A percentile compares a stretch with the other conserved stretches of the same genome.
These are phyloP conservation scores for Panurus biarmicus DNA, from an alignment of 2,113 vertebrate species.

Conservation along the genomic window DNA sequence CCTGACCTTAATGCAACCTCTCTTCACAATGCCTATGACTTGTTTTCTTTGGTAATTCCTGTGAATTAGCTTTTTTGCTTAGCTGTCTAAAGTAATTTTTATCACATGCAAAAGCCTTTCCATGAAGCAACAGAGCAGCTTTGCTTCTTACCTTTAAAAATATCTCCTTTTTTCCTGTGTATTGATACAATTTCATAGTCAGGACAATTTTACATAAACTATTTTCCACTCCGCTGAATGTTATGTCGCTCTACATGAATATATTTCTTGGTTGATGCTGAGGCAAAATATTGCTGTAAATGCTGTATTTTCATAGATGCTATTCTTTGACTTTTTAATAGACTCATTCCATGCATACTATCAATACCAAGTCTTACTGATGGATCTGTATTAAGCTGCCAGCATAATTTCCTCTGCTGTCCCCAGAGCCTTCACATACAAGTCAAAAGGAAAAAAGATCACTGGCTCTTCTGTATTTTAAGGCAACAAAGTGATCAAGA, in stretches of 20 bases:
- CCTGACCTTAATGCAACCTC: conserved; percentile 17
- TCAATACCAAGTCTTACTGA: background rate
- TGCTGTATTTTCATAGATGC: conserved; percentile 33
- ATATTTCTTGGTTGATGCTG: conserved; percentile 35
- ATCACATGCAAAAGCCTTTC: background rate
- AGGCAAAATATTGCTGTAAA: conserved; percentile 40
- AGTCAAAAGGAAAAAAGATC: background rate
- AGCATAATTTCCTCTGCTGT: background rate
- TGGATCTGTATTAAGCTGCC: background rate
- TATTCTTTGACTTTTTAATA: conserved; percentile 30
- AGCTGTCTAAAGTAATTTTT: conserved; percentile 46
- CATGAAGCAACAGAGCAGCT: background rate
- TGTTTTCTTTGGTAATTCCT: conserved; percentile 41
- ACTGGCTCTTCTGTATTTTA: background rate
- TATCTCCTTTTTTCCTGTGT: background rate
- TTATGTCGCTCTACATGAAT: conserved; percentile 36
- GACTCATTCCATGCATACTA: conserved; percentile 17
- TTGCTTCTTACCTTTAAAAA: conserved; percentile 17
- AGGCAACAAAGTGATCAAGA: background rate
- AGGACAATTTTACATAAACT: conserved; percentile 54
- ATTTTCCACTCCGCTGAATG: conserved; percentile 53
- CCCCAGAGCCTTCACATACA: background rate
- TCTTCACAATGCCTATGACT: background rate
- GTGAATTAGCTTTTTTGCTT: conserved; percentile 33
- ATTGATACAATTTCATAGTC: conserved; percentile 36